Base-by-base conservation (phyloP, 1,140 invertebrate genomes). In the Bombyx mori region DNA sequence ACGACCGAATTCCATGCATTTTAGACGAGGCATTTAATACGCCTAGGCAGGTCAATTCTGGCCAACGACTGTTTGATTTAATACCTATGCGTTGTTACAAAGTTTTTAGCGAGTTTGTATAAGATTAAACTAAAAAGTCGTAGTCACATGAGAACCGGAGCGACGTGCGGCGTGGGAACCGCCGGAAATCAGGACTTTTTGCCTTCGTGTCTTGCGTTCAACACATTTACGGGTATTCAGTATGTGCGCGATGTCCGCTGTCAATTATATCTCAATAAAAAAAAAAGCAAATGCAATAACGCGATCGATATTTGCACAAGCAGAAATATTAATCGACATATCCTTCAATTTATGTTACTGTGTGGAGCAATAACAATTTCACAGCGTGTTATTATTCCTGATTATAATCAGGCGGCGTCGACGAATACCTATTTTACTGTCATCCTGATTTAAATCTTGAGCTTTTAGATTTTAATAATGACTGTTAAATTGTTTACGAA, bases 141-240 rank as follows among this genome's bases (percentile, higher is more conserved):
- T 55, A 56, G 66, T 66, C 67, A 67, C 63, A 69, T 71, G 79
- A 67, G 78, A 84, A 82, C 65, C 66, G 62, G 79, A 72, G 65
- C 78, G 73, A 66, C 56, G 58, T 58, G 46, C 62, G 55, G 51
- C 72, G 74, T 81, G 78, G 62, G 78, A 82, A 82, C 62, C 57
- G 66, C 63, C 68, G 66, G 74, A 74, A 79, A 79, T 68, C 67
- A 54, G 68, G 59, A 68, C 56, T 68, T 76, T 80, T 82, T 77
- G 71, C 59, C 60, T 48, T 54, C 44, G 46, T 46, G 43, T 51
- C 48, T 65, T 61, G 45, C 47, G 59, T 65, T 63, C 55, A 66
- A 58, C 56, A 68, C 62, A 70, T 59, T 69, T 73, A 62, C 54
- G 54, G 22, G 52, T 55, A 44, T 66, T 69, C 64, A 71, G 66